Evolutionary conservation across 2,113 vertebrate species (phyloP), one percentile per base, ranked within the genome.

Genomic region (Oncorhynchus gorbuscha): DNA sequence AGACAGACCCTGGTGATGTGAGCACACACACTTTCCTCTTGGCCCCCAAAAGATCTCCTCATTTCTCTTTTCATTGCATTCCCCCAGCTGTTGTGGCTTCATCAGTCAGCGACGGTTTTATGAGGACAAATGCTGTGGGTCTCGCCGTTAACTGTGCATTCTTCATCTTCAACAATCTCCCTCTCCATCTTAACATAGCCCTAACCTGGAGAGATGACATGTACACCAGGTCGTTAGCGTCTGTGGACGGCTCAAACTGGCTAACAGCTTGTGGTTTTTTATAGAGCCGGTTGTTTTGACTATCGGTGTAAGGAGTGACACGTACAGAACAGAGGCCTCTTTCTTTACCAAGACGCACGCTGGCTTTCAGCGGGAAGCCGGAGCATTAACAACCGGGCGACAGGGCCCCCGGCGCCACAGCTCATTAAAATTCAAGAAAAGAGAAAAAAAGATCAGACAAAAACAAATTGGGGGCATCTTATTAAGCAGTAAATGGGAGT

Each of bases 121-220:
- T 82, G 72, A 79, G 84, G 88, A 90, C 86, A 87, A 87, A 90
- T 84, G 85, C 69, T 78, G 84, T 4, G 13, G 85, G 86, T 85
- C 84, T 87, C 24, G 70, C 84, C 79, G 79, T 86, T 89, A 87
- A 87, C 85, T 83, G 78, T 83, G 75, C 80, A 84, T 88, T 87
- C 86, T 85, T 90, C 85, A 88, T 85, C 80, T 82, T 74, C 76
- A 51, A 83, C 70, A 82, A 73, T 79, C 84, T 84, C 64, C 75
- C 73, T 80, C 70, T 91, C 83, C 75, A 81, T 89, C 88, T 81
- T 82, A 85, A 83, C 80, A 73, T 12, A 75, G 8, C 8, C 39
- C 39, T 9, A 2, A 39, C 39, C 39, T 8, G 9, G 71, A 83
- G 68, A 26, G 61, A 88, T 76, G 70, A 8, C 64, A 66, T 26